A percentile compares a stretch with the other conserved stretches of the same genome.
phyloP scores from a whole-genome alignment of 2,113 vertebrate species.

The Aythya baeri region DNA sequence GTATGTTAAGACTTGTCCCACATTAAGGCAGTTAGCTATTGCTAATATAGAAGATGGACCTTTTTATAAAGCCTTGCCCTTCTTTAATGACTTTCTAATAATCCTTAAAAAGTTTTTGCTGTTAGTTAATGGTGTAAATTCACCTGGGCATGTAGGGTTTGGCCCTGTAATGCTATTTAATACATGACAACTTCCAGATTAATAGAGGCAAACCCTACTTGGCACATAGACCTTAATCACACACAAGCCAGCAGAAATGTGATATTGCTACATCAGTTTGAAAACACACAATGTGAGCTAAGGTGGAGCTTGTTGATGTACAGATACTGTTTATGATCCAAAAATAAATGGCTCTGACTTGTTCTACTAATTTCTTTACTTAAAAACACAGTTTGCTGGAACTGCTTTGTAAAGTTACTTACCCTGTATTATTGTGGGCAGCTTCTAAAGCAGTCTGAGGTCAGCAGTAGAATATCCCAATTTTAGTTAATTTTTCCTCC shows the following conservation, averaged over 20 bases:
- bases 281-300: not conserved
- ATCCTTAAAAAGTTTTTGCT: constrained; percentile 26
- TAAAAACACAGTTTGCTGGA: not conserved
- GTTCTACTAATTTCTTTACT: not conserved
- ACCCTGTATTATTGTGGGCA: not conserved
- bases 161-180: constrained; percentile 34
- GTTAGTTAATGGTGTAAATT: constrained; percentile 4
- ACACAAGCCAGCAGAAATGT: constrained; percentile 20
- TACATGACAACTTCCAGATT: constrained; percentile 34
- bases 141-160: not conserved
- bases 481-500: not conserved
- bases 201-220: constrained; percentile 39
- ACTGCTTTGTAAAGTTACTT: not conserved
- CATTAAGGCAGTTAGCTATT: not conserved
- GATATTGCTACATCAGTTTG: not conserved
- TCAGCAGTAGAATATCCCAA: not conserved
- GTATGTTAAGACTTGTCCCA: not conserved
- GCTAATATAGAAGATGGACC: not conserved
- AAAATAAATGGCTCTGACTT: not conserved
- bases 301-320: not conserved
- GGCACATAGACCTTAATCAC: constrained; percentile 31
- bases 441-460: not conserved
- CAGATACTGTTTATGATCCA: constrained; percentile 17
- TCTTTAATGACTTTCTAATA: constrained; percentile 39
- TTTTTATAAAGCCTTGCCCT: not conserved